Conservation (phyloP, 2,797 vertebrate genomes). For the Halcyon badia region DNA sequence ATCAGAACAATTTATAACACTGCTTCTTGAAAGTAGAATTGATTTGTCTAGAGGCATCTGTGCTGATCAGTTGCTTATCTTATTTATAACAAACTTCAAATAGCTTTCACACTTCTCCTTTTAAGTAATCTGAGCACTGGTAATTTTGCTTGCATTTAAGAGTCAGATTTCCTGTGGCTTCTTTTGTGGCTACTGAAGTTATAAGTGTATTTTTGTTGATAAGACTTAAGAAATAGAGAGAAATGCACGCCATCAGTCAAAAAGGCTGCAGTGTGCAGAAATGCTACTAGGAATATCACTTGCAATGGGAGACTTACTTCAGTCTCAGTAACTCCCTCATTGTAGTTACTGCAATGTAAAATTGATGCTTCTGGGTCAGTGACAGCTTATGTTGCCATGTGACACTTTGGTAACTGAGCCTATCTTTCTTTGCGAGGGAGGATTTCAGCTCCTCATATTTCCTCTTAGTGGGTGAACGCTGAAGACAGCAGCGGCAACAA, state of each 20-base stretch:
- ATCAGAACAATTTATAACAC: neutral
- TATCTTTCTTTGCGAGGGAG: slow-evolving; percentile 18
- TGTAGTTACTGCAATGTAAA: slow-evolving; percentile 12
- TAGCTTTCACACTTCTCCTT: slow-evolving; percentile 2
- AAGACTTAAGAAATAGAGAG: neutral
- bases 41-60: slow-evolving; percentile 3
- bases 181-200: neutral
- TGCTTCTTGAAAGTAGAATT: neutral
- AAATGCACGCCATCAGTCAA: neutral
- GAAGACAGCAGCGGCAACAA: neutral
- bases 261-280: neutral
- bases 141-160: slow-evolving; percentile 29
- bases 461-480: neutral
- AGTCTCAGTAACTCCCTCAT: neutral
- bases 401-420: slow-evolving; percentile 42
- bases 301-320: neutral
- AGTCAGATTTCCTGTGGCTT: slow-evolving; percentile 21
- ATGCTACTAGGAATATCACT: neutral
- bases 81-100: slow-evolving; percentile 20
- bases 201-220: neutral
- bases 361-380: slow-evolving; percentile 58
- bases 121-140: neutral
- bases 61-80: neutral
- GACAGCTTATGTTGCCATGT: slow-evolving; percentile 10
- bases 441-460: neutral